Evolutionary conservation across 2,888 invertebrate genomes (phyloP).

Genomic region (Dolichopus griseipennis): DNA sequence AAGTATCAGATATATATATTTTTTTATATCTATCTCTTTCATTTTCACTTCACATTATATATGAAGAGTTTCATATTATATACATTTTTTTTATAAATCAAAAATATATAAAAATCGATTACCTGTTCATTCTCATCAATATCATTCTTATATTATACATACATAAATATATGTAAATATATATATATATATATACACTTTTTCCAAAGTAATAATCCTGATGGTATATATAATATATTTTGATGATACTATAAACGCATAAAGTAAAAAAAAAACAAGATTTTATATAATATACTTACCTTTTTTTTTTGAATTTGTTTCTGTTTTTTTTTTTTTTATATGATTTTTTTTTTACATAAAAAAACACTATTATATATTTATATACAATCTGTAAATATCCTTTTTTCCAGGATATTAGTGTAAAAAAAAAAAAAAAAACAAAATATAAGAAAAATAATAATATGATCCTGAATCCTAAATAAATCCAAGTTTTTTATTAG

Average conservation of each 20-base stretch:
- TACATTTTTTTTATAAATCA: background rate
- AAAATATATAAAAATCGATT: background rate
- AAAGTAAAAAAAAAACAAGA: background rate
- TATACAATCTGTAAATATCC: background rate
- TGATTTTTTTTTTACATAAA: no score
- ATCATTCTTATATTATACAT: background rate
- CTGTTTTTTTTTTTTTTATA: no score
- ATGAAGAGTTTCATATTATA: background rate
- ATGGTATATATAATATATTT: background rate
- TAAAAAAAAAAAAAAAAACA: no score
- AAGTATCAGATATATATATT: background rate
- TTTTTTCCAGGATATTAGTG: background rate
- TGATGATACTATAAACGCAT: background rate
- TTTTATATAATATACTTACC: background rate
- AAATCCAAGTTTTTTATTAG: background rate
- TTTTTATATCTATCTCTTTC: background rate
- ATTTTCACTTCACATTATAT: background rate
- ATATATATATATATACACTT: no score
- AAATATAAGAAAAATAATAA: background rate
- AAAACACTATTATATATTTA: no score
- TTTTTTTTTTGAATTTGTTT: no score
- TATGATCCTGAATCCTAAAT: background rate
- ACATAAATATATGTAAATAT: no score
- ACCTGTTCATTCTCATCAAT: conserved; percentile 2
- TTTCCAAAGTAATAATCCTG: background rate